A percentile compares a stretch with the other conserved stretches of the same genome.
Evolutionary conservation across 2,113 vertebrate species (phyloP).

Genomic region (Cyprinus carpio): DNA sequence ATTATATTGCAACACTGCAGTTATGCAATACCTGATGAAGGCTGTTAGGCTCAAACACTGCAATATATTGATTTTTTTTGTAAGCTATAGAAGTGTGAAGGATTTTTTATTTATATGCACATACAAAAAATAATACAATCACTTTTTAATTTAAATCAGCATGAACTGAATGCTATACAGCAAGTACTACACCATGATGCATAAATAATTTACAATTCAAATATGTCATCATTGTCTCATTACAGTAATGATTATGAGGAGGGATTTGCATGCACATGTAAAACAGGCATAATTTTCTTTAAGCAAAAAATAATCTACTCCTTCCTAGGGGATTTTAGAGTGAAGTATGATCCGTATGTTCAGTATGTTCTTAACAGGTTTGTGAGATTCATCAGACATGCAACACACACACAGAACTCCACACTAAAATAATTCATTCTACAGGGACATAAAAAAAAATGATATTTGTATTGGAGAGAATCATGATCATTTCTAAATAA

Average conservation of each 20-base stretch:
- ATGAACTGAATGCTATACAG: background rate
- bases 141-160: background rate
- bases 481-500: background rate
- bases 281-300: background rate
- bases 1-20: constrained; percentile 19
- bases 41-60: background rate
- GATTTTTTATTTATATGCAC: background rate
- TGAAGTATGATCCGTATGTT: background rate
- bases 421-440: constrained; percentile 2
- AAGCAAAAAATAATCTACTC: background rate
- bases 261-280: background rate
- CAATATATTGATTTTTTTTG: background rate
- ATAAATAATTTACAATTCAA: background rate
- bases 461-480: background rate
- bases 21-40: background rate
- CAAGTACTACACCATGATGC: background rate
- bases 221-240: background rate
- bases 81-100: background rate
- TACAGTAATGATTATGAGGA: background rate
- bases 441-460: background rate
- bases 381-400: background rate
- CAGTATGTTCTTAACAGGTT: background rate
- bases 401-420: background rate
- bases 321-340: background rate
- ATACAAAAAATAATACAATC: background rate